phyloP scores from a whole-genome alignment of 2,888 invertebrate genomes.

The Cataglyphis cursor region DNA sequence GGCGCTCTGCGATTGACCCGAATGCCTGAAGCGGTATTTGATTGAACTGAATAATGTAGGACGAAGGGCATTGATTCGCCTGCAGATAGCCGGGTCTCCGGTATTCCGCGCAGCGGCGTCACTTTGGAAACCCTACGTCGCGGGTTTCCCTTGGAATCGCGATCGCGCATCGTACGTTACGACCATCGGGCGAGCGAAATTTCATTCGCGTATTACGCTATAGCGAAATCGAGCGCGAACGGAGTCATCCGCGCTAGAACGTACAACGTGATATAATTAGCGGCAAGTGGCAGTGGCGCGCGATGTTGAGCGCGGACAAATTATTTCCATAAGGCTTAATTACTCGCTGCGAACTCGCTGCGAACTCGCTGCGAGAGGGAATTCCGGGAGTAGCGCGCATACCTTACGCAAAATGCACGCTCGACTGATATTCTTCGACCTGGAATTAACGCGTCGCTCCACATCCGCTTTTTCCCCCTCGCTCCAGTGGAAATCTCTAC shows the following conservation, averaged over 20 bases:
- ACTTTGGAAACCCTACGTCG: slow-evolving; percentile 16
- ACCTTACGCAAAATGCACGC: slow-evolving; percentile 30
- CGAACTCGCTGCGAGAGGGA: not conserved
- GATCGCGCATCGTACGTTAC: slow-evolving; percentile 39
- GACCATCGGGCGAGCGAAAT: slow-evolving; percentile 5
- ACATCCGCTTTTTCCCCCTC: slow-evolving; percentile 25
- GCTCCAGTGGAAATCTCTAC: not conserved
- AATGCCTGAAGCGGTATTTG: slow-evolving; percentile 79
- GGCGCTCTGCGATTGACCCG: slow-evolving; percentile 70
- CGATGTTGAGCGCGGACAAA: slow-evolving; percentile 19
- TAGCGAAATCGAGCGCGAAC: slow-evolving; percentile 17
- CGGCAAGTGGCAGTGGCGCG: not conserved
- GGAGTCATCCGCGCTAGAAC: not conserved
- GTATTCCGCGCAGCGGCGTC: slow-evolving; percentile 65
- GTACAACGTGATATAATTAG: slow-evolving; percentile 35
- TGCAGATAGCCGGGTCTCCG: slow-evolving; percentile 70
- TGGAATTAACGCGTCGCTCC: slow-evolving; percentile 30
- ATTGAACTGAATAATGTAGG: slow-evolving; percentile 81
- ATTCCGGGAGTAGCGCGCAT: slow-evolving; percentile 29
- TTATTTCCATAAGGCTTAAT: slow-evolving; percentile 43
- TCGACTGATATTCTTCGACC: slow-evolving; percentile 24
- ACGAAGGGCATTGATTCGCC: slow-evolving; percentile 80
- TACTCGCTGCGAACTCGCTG: slow-evolving; percentile 23
- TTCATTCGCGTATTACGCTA: slow-evolving; percentile 27
- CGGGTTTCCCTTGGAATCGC: slow-evolving; percentile 36